phyloP scores from a whole-genome alignment of 2,797 vertebrate genomes.

The Lerista edwardsae region DNA sequence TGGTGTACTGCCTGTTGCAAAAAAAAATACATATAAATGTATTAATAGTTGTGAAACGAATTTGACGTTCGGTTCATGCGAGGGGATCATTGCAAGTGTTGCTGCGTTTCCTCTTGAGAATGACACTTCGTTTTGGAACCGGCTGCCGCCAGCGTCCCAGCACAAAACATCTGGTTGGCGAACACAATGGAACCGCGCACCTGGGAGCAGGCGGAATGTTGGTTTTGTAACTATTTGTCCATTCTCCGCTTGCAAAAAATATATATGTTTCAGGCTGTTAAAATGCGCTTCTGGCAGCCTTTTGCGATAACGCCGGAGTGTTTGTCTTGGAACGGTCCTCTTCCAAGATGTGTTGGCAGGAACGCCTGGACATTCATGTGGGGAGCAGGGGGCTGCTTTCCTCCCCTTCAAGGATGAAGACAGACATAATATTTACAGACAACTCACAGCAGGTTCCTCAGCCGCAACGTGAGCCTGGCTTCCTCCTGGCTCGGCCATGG shows the following conservation, averaged over 20 bases:
- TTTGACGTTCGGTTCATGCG: constrained; percentile 65
- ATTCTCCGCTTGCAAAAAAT: constrained; percentile 43
- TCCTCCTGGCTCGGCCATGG: background rate
- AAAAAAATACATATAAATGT: constrained; percentile 59
- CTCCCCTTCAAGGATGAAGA: constrained; percentile 19
- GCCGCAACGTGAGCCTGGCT: background rate
- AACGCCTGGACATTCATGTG: constrained; percentile 52
- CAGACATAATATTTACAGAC: background rate
- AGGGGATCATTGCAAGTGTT: constrained; percentile 54
- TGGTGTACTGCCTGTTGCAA: constrained; percentile 60
- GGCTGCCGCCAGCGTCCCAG: constrained; percentile 61
- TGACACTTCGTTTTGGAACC: constrained; percentile 65
- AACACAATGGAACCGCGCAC: constrained; percentile 76
- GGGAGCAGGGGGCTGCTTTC: constrained; percentile 35
- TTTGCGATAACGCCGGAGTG: constrained; percentile 72
- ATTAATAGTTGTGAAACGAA: constrained; percentile 68
- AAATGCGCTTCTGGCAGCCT: constrained; percentile 62
- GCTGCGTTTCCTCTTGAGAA: constrained; percentile 64
- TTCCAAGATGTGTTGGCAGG: constrained; percentile 40
- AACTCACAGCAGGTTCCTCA: background rate
- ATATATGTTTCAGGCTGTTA: constrained; percentile 73
- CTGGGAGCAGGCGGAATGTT: constrained; percentile 72
- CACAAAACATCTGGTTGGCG: constrained; percentile 79
- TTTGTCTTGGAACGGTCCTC: constrained; percentile 74
- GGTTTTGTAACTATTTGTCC: constrained; percentile 76